Base-by-base conservation (phyloP, 2,888 invertebrate genomes). In the Cantharis flavilabris region DNA sequence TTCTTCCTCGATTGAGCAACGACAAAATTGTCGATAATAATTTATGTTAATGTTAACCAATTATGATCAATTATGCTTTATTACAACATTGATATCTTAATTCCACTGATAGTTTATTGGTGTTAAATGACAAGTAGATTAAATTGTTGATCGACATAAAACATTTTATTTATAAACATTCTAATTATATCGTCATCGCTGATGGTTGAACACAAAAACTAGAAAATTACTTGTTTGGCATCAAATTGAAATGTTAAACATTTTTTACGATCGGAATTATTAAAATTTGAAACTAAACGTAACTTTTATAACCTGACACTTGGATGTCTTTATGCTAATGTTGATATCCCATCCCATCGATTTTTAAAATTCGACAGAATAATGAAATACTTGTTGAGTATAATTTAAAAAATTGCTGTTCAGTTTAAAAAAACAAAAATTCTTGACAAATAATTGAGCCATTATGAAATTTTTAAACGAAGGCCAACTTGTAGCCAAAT, bases 161-260 rank as follows among this genome's bases (percentile, higher is more conserved):
- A 67, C 26, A 67, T 67, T 67, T 67, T 67, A 67, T 67, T 67
- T 67, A 67, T 67, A 67, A 67, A 67, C 20, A 26, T 26, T 67
- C 65, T 20, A 67, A 67, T 67, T 67, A 67, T 67, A 67, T 26
- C 26, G 65, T 67, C n/a, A 49, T 49, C 5, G 49, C 49, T 49
- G 49, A 49, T 33, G n/a, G n/a, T 49, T n/a, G n/a, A 49, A n/a
- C 9, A 13, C n/a, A 49, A 49, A 49, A 49, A 49, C 49, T n/a
- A 49, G 49, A 49, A 49, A 49, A 49, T 49, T 49, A 49, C 49
- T 49, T 49, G 49, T 49, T 49, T 49, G 49, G n/a, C n/a, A n/a
- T 49, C n/a, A 49, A 49, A 49, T 49, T 49, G 49, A 49, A 33
- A n/a, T 49, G 49, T 49, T 49, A 49, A 49, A 49, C 49, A 49